phyloP scores from a whole-genome alignment of 1,140 invertebrate genomes.

The Metopolophium dirhodum region DNA sequence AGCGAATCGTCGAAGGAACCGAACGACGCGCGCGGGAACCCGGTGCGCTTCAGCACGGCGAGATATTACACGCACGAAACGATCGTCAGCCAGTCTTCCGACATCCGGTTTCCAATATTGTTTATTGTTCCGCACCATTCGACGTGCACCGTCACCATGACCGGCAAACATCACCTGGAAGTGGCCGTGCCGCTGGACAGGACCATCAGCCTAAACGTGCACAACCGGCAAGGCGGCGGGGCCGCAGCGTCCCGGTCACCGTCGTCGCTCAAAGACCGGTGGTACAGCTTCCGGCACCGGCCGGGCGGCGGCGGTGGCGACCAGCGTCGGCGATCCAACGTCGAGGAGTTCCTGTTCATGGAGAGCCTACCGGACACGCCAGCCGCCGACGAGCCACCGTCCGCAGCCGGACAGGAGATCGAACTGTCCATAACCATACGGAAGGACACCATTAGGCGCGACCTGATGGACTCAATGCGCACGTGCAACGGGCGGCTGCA shows the following conservation, averaged over 20 bases:
- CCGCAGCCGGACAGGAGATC: constrained; percentile 63
- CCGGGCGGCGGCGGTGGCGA: background rate
- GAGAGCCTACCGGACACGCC: constrained; percentile 51
- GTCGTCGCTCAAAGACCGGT: constrained; percentile 56
- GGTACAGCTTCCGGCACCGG: constrained; percentile 57
- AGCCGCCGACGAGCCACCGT: constrained; percentile 63
- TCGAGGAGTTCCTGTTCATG: constrained; percentile 57
- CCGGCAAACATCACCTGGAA: constrained; percentile 32
- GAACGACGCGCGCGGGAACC: background rate
- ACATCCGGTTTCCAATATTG: background rate
- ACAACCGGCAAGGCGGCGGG: constrained; percentile 33
- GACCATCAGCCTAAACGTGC: constrained; percentile 49
- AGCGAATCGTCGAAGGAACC: background rate
- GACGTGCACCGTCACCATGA: background rate
- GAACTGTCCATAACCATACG: constrained; percentile 77
- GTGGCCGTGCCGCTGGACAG: constrained; percentile 44
- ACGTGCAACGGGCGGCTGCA: constrained; percentile 70
- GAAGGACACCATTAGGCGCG: constrained; percentile 74
- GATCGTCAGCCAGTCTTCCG: background rate
- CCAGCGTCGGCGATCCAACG: constrained; percentile 28
- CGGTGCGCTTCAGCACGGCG: background rate
- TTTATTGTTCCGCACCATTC: background rate
- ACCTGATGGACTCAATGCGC: constrained; percentile 75
- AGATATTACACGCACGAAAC: background rate
- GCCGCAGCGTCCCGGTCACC: constrained; percentile 23